These are phyloP conservation scores for Villa cingulata DNA, from an alignment of 2,888 invertebrate species.

Conservation along the genomic window DNA sequence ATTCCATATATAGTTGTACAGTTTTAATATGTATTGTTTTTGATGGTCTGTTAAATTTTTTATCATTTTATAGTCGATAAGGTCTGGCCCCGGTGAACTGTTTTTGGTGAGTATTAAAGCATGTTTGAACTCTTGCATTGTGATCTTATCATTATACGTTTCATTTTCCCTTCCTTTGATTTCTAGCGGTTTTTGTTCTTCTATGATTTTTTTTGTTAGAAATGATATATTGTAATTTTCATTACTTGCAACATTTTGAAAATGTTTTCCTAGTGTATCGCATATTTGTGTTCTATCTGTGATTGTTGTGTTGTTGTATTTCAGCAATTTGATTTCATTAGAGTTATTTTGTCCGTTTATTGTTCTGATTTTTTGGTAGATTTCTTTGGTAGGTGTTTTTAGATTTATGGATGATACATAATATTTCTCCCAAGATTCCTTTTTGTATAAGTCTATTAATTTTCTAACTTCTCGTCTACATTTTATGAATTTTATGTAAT, in stretches of 20 bases:
- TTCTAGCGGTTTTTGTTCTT: background rate
- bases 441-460: background rate
- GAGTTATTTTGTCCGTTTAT: background rate
- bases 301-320: background rate
- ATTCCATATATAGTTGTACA: background rate
- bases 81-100: background rate
- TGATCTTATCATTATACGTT: background rate
- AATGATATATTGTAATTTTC: background rate
- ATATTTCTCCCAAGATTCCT: background rate
- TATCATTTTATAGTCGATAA: background rate
- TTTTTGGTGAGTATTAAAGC: background rate
- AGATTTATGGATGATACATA: background rate
- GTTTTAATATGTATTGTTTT: background rate
- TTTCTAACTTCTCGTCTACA: background rate
- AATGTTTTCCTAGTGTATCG: background rate
- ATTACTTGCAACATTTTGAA: background rate
- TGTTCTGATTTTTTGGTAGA: background rate
- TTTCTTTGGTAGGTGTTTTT: background rate
- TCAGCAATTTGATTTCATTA: background rate
- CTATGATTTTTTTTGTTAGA: background rate
- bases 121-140: background rate
- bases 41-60: background rate
- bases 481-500: background rate
- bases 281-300: background rate
- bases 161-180: background rate